Evolutionary conservation across 1,140 invertebrate genomes (phyloP).

Genomic region (Brachionus sp.): DNA sequence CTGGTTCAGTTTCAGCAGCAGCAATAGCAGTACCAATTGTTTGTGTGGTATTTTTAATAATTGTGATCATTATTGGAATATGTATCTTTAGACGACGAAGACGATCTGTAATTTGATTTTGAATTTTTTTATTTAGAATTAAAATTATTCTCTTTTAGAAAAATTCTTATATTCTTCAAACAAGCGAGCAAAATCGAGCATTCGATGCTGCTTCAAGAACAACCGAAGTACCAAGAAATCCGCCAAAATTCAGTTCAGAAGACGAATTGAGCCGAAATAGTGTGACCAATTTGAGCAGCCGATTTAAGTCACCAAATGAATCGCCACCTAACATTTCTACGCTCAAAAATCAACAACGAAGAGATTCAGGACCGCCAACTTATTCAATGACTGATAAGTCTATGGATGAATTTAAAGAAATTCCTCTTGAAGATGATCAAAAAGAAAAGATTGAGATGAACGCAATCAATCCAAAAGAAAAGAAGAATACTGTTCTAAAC

Average conservation of each 20-base stretch:
- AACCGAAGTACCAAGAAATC: background rate
- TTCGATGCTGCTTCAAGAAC: background rate
- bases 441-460: constrained; percentile 8
- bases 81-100: background rate
- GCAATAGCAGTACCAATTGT: background rate
- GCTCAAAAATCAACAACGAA: background rate
- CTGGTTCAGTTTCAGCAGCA: background rate
- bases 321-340: background rate
- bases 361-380: background rate
- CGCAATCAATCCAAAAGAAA: background rate
- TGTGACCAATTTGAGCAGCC: background rate
- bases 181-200: background rate
- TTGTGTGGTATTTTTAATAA: background rate
- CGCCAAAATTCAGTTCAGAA: background rate
- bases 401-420: background rate
- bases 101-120: background rate
- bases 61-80: background rate
- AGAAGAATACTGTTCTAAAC: background rate
- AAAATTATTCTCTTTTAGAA: background rate
- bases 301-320: background rate
- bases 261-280: background rate
- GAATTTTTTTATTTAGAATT: background rate
- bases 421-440: background rate
- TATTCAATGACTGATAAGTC: background rate
- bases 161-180: constrained; percentile 16